phyloP scores from a whole-genome alignment of 2,113 vertebrate genomes.

The Oxygymnocypris stewartii region DNA sequence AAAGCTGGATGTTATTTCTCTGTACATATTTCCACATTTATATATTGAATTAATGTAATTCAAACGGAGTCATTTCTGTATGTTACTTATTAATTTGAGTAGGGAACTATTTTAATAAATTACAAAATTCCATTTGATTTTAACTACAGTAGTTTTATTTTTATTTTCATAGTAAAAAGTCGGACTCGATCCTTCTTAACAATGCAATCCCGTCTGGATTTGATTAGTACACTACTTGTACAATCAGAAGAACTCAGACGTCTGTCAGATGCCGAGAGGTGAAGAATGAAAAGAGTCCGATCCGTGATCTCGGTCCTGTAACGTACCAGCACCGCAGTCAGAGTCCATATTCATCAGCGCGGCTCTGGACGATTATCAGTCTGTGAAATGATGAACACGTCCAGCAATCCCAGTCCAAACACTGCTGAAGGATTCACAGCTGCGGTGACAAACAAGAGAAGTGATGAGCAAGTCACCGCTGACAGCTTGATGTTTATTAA shows the following conservation, averaged over 20 bases:
- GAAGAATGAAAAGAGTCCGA: not conserved
- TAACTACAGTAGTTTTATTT: not conserved
- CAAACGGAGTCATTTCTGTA: not conserved
- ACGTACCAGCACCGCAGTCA: not conserved
- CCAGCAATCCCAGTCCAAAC: not conserved
- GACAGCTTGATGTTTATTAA: not conserved
- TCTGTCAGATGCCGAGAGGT: not conserved
- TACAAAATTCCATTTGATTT: not conserved
- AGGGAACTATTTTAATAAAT: not conserved
- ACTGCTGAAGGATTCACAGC: constrained; percentile 31
- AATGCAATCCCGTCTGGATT: constrained; percentile 10
- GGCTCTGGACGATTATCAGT: not conserved
- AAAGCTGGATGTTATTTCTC: not conserved
- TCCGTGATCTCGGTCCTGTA: not conserved
- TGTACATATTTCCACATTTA: not conserved
- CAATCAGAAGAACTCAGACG: not conserved
- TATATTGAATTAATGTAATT: not conserved
- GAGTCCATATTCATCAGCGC: not conserved
- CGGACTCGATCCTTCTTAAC: not conserved
- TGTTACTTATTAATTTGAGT: not conserved
- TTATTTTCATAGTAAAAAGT: not conserved
- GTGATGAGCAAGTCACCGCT: not conserved
- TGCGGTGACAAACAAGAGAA: constrained; percentile 38
- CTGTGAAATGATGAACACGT: not conserved
- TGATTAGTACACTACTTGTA: constrained; percentile 43